These are phyloP conservation scores for Catocala nupta DNA, from an alignment of 2,888 invertebrate species.

Conservation along the genomic window DNA sequence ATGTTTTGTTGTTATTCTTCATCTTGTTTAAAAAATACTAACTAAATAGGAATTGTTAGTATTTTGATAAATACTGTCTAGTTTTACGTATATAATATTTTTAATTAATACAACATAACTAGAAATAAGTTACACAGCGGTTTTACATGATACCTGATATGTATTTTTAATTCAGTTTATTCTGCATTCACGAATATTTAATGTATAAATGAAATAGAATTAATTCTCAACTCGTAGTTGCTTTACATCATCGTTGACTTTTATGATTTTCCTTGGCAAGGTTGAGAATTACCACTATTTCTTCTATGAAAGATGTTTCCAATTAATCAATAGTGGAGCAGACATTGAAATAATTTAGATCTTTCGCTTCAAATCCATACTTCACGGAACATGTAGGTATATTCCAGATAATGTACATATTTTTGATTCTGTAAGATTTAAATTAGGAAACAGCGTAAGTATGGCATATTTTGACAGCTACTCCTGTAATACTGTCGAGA, in stretches of 20 bases:
- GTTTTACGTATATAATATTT: no score
- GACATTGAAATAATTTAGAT: slow-evolving; percentile 10
- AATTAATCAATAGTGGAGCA: slow-evolving; percentile 27
- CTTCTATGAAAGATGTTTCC: slow-evolving; percentile 12
- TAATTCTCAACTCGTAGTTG: slow-evolving; percentile 34
- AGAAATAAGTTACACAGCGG: no score
- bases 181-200: neutral
- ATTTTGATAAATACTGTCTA: no score
- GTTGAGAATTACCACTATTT: slow-evolving; percentile 24
- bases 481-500: slow-evolving; percentile 25
- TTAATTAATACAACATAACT: no score
- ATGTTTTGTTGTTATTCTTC: no score
- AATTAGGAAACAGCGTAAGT: slow-evolving; percentile 5
- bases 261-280: slow-evolving; percentile 38
- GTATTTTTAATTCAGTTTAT: no score
- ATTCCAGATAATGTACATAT: neutral
- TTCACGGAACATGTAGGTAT: slow-evolving; percentile 2
- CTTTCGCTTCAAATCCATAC: slow-evolving; percentile 1
- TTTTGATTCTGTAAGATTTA: neutral
- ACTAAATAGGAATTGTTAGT: no score
- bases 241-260: slow-evolving; percentile 46
- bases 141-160: no score
- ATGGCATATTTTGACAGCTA: slow-evolving; percentile 24
- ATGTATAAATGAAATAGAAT: slow-evolving; percentile 11
- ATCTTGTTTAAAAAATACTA: no score